Evolutionary conservation across 1,140 invertebrate species (phyloP).

Genomic region (Zaprionus inermis): DNA sequence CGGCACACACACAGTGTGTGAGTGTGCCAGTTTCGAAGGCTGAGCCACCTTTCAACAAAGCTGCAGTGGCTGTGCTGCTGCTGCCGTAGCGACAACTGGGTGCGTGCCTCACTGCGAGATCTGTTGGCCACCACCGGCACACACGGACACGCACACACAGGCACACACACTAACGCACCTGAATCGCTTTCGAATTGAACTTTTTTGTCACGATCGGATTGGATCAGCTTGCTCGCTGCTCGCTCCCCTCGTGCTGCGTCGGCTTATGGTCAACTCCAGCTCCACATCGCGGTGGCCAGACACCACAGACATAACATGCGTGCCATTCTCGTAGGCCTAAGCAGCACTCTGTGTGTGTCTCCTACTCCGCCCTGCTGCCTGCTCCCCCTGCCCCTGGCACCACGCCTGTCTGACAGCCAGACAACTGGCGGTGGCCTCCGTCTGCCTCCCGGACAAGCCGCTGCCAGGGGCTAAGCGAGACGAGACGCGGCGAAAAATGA

Average conservation of each 20-base stretch:
- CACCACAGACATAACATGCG: constrained; percentile 39
- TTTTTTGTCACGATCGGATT: constrained; percentile 71
- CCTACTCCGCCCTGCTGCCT: background rate
- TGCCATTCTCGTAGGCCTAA: constrained; percentile 58
- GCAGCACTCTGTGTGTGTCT: constrained; percentile 15
- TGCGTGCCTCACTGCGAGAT: constrained; percentile 58
- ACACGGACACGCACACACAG: constrained; percentile 27
- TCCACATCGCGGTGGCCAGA: no score
- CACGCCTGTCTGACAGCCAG: constrained; percentile 19
- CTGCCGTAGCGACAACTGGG: constrained; percentile 52
- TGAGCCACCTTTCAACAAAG: constrained; percentile 75
- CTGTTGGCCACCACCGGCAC: constrained; percentile 55
- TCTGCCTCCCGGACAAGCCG: constrained; percentile 18
- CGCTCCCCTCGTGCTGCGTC: no score
- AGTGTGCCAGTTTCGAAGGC: constrained; percentile 78
- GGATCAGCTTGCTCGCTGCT: background rate
- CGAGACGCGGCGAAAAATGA: constrained; percentile 71
- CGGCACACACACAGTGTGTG: constrained; percentile 55
- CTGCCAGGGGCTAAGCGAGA: constrained; percentile 63
- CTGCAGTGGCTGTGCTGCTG: constrained; percentile 25
- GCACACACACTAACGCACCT: constrained; percentile 50
- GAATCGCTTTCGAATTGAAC: constrained; percentile 78
- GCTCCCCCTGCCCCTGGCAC: constrained; percentile 3
- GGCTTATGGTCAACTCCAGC: constrained; percentile 2
- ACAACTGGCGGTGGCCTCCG: constrained; percentile 6